phyloP scores from a whole-genome alignment of 2,888 invertebrate species.

The Amblyjoppa fuscipennis region DNA sequence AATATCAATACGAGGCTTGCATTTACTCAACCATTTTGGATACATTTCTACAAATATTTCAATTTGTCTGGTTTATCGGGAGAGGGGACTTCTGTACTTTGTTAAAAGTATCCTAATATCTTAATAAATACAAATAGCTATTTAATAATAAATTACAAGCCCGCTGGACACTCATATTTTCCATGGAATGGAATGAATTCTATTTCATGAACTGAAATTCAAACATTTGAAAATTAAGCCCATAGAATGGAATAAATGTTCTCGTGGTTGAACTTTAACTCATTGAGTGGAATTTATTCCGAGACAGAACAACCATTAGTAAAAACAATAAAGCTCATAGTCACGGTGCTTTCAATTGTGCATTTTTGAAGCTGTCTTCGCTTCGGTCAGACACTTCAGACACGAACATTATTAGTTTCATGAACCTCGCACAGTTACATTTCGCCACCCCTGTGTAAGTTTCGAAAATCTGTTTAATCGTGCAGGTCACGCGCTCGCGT shows the following conservation, averaged over 20 bases:
- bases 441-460: background rate
- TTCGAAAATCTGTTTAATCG: conserved; percentile 13
- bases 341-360: background rate
- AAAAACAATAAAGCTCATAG: background rate
- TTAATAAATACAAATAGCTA: background rate
- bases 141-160: background rate
- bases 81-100: background rate
- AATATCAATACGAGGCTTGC: background rate
- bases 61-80: background rate
- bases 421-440: background rate
- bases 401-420: conserved; percentile 1
- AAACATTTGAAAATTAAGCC: too few relatives aligned
- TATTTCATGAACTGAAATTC: too few relatives aligned
- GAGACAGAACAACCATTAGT: background rate
- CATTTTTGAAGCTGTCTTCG: background rate
- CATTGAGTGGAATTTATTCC: background rate
- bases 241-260: too few relatives aligned
- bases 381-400: background rate
- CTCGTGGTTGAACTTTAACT: background rate
- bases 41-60: background rate
- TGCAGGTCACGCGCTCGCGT: conserved; percentile 23
- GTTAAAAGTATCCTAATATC: background rate
- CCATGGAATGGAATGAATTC: too few relatives aligned
- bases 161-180: background rate
- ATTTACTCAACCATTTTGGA: background rate